Base-by-base conservation (phyloP, 1,140 invertebrate genomes). In the Drosophila erecta region DNA sequence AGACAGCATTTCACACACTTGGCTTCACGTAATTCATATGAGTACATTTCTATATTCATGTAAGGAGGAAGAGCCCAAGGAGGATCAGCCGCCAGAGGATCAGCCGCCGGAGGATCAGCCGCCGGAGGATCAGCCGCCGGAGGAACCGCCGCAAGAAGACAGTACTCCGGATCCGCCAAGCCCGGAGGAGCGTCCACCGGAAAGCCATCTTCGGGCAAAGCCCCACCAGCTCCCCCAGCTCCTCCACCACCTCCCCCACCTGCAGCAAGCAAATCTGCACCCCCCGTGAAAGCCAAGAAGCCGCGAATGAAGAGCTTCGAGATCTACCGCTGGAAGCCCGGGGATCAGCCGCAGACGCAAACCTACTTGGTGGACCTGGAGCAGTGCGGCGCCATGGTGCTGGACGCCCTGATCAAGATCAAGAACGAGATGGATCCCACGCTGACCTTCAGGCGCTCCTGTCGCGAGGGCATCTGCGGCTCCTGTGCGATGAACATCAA, bases 401-500 rank as follows among this genome's bases (percentile, higher is more conserved):
- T 99, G 47, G 98, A 99, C 94, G 98, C 97, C 0, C 92, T 99
- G 40, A 97, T 99, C 70, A 99, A 99, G 93, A 99, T 99, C 54
- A 99, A 99, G 93, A 99, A 98, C 93, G 97, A 99, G 92, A 94
- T 98, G 2, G 98, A 99, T 92, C 96, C 98, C 1, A 98, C 98
- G 1, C 94, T 99, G 59, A 98, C 98, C 8, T 99, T 99, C 91
- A 94, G 98, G 53, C 94, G 98, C 46, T 99, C 98, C 1, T 99
- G 98, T 85, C 95, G 98, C 49, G 98, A 99, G 93, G 97, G 98
- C 20, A 99, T 99, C 77, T 99, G 98, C 93, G 98, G 98, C 17
- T 99, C 98, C 4, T 99, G 98, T 93, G 96, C 98, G 7, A 99
- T 99, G 98, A 99, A 99, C 93, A 99, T 99, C 92, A 96, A 96